phyloP scores from a whole-genome alignment of 2,888 invertebrate species.

The Hoplodrina blanda region DNA sequence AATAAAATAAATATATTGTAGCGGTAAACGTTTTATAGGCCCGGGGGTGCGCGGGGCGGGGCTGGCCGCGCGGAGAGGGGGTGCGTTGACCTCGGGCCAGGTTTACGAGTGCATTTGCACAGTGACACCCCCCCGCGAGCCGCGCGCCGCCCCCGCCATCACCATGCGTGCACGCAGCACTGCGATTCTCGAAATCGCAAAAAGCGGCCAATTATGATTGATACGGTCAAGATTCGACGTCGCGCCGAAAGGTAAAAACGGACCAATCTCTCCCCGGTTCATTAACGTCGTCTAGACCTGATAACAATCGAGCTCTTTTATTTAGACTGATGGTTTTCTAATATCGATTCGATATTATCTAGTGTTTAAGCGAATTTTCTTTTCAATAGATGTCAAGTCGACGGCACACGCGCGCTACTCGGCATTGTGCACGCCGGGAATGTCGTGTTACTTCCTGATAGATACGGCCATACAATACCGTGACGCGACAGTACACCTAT shows the following conservation, averaged over 20 bases:
- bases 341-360: slow-evolving; percentile 52
- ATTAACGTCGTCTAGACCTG: slow-evolving; percentile 69
- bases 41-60: slow-evolving; percentile 71
- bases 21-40: slow-evolving; percentile 83
- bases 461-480: slow-evolving; percentile 59
- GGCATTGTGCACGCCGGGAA: slow-evolving; percentile 51
- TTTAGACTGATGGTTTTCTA: slow-evolving; percentile 48
- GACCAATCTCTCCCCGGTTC: slow-evolving; percentile 68
- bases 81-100: slow-evolving; percentile 85
- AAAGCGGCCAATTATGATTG: slow-evolving; percentile 87
- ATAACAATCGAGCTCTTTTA: slow-evolving; percentile 59
- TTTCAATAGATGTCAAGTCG: slow-evolving; percentile 43
- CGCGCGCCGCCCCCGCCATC: slow-evolving; percentile 60
- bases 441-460: slow-evolving; percentile 63
- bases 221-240: slow-evolving; percentile 77
- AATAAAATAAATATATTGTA: slow-evolving; percentile 81
- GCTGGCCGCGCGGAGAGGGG: slow-evolving; percentile 72
- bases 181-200: slow-evolving; percentile 80
- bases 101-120: slow-evolving; percentile 90
- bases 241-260: slow-evolving; percentile 77
- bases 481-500: slow-evolving; percentile 49
- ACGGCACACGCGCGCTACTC: slow-evolving; percentile 34
- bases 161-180: slow-evolving; percentile 82
- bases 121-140: slow-evolving; percentile 84
- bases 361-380: slow-evolving; percentile 38